These are phyloP conservation scores for Rhineura floridana DNA, from an alignment of 2,113 vertebrate species.

Conservation along the genomic window DNA sequence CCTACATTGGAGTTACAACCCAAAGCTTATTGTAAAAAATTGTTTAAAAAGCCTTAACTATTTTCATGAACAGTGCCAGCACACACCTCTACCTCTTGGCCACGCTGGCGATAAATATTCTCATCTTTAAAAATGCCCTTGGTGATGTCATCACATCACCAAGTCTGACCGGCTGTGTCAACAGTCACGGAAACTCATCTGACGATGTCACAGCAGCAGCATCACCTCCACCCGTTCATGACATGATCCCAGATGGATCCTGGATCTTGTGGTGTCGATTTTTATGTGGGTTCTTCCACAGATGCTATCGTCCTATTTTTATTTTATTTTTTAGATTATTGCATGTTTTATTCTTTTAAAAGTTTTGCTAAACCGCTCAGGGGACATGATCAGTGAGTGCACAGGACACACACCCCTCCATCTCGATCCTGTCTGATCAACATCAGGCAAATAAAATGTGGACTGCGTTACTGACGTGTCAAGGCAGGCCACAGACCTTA, in stretches of 20 bases:
- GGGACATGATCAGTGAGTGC: neutral
- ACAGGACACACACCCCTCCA: too few relatives aligned
- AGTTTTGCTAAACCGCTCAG: too few relatives aligned
- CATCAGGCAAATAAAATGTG: neutral
- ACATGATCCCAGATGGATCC: too few relatives aligned
- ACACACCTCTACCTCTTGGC: neutral
- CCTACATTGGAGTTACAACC: neutral
- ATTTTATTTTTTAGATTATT: too few relatives aligned
- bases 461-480: neutral
- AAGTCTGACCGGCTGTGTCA: neutral
- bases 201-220: neutral
- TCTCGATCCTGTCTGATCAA: neutral
- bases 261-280: too few relatives aligned
- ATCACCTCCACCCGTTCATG: neutral
- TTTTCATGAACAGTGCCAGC: neutral
- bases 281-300: too few relatives aligned
- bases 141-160: neutral
- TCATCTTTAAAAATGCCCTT: neutral
- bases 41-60: neutral
- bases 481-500: neutral
- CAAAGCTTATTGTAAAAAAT: neutral
- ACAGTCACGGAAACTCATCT: neutral
- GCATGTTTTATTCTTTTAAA: neutral
- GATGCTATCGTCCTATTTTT: too few relatives aligned
- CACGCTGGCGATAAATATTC: neutral